Evolutionary conservation across 2,113 vertebrate species (phyloP).

Genomic region (Lagopus leucura): DNA sequence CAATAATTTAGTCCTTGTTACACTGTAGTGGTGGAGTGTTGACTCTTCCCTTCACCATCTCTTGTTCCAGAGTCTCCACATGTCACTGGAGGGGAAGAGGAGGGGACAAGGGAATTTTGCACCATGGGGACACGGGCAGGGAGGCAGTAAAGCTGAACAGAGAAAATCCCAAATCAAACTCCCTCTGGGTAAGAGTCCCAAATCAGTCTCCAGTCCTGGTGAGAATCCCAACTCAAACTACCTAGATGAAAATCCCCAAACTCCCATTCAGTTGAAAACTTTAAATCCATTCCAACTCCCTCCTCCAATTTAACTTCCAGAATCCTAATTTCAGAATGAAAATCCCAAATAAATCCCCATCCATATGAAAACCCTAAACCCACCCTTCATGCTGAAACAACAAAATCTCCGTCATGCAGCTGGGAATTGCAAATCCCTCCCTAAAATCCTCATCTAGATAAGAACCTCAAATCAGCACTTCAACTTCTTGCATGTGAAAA

Average conservation of each 20-base stretch:
- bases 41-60: neutral
- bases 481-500: neutral
- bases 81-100: neutral
- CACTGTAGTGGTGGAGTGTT: neutral
- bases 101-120: neutral
- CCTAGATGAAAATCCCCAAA: neutral
- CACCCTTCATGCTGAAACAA: neutral
- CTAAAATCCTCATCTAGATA: rapidly evolving
- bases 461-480: neutral
- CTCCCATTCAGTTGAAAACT: neutral
- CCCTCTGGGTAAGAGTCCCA: neutral
- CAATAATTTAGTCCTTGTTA: neutral
- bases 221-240: neutral
- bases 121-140: rapidly evolving
- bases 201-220: neutral
- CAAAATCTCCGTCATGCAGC: neutral
- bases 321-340: neutral
- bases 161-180: neutral
- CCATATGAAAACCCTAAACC: neutral
- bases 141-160: neutral
- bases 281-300: neutral
- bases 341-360: neutral
- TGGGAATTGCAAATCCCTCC: neutral
- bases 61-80: neutral
- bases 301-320: neutral